Percentiles rank a stretch among this genome's conserved stretches.
Evolutionary conservation across 2,113 vertebrate genomes (phyloP).

Genomic region (Laticauda laticaudata): DNA sequence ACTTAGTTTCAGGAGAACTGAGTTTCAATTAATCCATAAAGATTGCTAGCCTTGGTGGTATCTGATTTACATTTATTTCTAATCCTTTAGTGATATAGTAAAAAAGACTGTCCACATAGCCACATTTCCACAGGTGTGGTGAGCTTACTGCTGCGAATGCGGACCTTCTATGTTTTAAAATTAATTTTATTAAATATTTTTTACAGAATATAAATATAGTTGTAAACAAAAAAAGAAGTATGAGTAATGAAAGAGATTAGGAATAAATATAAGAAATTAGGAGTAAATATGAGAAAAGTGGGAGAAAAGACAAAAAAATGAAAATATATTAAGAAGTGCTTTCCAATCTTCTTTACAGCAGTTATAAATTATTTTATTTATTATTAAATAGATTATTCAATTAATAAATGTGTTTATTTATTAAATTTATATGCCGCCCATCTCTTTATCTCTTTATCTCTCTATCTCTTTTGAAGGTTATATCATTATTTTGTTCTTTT

Average conservation of each 20-base stretch:
- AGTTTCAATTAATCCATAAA: neutral
- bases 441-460: neutral
- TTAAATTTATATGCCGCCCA: neutral
- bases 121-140: neutral
- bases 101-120: neutral
- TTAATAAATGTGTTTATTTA: neutral
- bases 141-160: neutral
- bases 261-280: neutral
- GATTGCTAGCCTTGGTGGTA: neutral
- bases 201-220: neutral
- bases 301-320: neutral
- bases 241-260: neutral
- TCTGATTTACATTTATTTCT: neutral
- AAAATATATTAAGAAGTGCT: neutral
- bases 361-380: neutral
- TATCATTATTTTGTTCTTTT: neutral
- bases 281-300: neutral
- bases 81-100: neutral
- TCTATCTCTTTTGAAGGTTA: neutral
- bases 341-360: neutral
- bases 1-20: neutral
- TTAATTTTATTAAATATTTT: neutral
- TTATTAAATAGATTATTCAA: neutral
- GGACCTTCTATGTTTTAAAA: neutral
- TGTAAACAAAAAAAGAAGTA: neutral